Evolutionary conservation across 1,140 invertebrate species (phyloP).

Genomic region (Heterodera carotae): DNA sequence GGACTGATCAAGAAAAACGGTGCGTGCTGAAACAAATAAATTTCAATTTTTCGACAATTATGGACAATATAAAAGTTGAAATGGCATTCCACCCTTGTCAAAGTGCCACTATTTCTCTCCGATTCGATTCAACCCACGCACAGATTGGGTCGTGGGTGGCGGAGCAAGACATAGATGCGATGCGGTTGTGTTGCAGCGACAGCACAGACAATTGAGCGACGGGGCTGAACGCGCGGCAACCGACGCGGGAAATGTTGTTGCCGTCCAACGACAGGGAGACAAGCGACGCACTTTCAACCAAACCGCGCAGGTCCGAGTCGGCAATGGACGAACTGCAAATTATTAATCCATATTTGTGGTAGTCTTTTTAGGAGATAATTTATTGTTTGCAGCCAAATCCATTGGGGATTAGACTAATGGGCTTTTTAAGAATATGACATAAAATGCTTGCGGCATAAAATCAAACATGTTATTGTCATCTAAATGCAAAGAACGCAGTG

Average conservation of each 20-base stretch:
- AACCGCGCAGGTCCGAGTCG: slow-evolving; percentile 32
- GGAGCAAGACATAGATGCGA: slow-evolving; percentile 42
- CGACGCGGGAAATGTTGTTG: slow-evolving; percentile 55
- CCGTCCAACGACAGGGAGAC: slow-evolving; percentile 50
- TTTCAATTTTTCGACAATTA: too few relatives aligned
- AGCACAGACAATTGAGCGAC: slow-evolving; percentile 41
- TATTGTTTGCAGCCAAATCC: too few relatives aligned
- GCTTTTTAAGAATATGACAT: too few relatives aligned
- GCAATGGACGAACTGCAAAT: slow-evolving; percentile 33
- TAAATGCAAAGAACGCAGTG: slow-evolving; percentile 43
- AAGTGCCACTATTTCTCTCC: not conserved
- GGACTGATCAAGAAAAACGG: slow-evolving; percentile 32
- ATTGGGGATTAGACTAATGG: too few relatives aligned
- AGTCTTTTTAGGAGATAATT: slow-evolving; percentile 60
- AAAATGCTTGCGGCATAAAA: too few relatives aligned
- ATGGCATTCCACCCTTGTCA: too few relatives aligned
- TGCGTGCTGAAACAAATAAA: slow-evolving; percentile 18
- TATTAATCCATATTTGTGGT: too few relatives aligned
- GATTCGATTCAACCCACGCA: slow-evolving; percentile 3
- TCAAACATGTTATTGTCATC: slow-evolving; percentile 54
- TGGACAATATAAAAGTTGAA: not conserved
- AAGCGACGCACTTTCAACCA: slow-evolving; percentile 44
- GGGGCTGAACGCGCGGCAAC: slow-evolving; percentile 37
- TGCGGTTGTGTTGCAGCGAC: slow-evolving; percentile 50
- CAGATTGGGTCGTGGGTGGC: slow-evolving; percentile 31